Evolutionary conservation across 2,113 vertebrate genomes (phyloP), one percentile per base, ranked within the genome.

Genomic region (Ginglymostoma cirratum): DNA sequence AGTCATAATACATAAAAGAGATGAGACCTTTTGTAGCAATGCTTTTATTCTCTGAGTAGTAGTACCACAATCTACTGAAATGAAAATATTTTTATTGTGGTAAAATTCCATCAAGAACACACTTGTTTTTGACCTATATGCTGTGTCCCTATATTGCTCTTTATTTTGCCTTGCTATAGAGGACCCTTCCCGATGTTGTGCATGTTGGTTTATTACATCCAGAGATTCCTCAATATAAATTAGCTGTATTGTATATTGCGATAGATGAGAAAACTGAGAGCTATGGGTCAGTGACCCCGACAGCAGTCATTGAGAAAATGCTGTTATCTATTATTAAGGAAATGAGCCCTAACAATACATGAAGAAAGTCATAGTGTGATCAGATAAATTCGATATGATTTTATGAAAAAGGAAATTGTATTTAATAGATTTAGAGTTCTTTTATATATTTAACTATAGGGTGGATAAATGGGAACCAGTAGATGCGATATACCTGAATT

Each of bases 41-140:
- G 89, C 19, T 65, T 66, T 93, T 0, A 38, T 93, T 67, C 5
- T 97, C 69, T 96, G 97, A 89, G 97, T 96, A 97, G 67, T 97
- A n/a, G 97, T 86, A 98, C 97, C 89, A 96, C 97, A 96, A 97
- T 98, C 96, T 27, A 61, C 52, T 90, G 12, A 55, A 90, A 90
- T 89, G 7, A 30, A 65, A 14, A 55, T 30, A 5, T 61, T 90
- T 83, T 90, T 89, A 21, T 24, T 89, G 17, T 66, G 89, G 19
- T 93, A 66, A 93, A 93, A 93, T 93, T 93, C 34, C n/a, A 93
- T 67, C 6, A 66, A 6, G 17, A 61, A 0, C 48, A 93, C n/a
- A 19, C 65, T 65, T 92, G 67, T 93, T 21, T 93, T 66, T 38
- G 34, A 55, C 52, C 8, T n/a, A n/a, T n/a, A 61, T 15, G 52